These are phyloP conservation scores for Pollicipes pollicipes DNA, from an alignment of 1,140 invertebrate species.

Conservation along the genomic window DNA sequence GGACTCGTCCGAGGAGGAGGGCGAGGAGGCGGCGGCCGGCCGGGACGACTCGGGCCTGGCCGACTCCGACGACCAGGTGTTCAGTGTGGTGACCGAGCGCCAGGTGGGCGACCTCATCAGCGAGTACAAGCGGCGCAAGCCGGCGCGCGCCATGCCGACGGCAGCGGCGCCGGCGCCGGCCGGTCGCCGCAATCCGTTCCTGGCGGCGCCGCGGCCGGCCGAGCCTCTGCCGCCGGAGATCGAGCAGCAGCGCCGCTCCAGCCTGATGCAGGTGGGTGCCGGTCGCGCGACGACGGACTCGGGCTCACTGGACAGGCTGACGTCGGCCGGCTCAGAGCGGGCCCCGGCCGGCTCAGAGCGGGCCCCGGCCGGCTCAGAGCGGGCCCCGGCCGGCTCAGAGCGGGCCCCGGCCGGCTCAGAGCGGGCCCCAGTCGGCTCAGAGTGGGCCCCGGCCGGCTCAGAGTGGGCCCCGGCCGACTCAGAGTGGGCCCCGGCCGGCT, in stretches of 20 bases:
- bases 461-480: too few relatives aligned
- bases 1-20: conserved; percentile 17
- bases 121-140: conserved; percentile 42
- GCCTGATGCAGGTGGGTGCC: conserved; percentile 51
- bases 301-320: too few relatives aligned
- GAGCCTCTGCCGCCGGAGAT: conserved; percentile 42
- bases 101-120: conserved; percentile 35
- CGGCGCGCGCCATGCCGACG: conserved; percentile 16
- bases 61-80: conserved; percentile 27
- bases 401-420: too few relatives aligned
- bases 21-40: conserved; percentile 7
- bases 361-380: too few relatives aligned
- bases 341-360: too few relatives aligned
- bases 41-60: background rate
- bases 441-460: too few relatives aligned
- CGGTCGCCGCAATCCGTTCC: conserved; percentile 9
- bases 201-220: background rate
- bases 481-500: too few relatives aligned
- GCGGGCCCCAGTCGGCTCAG: too few relatives aligned
- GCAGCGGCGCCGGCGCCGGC: background rate
- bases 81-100: conserved; percentile 31
- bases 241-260: conserved; percentile 50
- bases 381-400: too few relatives aligned
- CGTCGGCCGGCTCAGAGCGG: too few relatives aligned
- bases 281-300: too few relatives aligned